phyloP scores from a whole-genome alignment of 2,888 invertebrate genomes.

The Conops quadrifasciatus region DNA sequence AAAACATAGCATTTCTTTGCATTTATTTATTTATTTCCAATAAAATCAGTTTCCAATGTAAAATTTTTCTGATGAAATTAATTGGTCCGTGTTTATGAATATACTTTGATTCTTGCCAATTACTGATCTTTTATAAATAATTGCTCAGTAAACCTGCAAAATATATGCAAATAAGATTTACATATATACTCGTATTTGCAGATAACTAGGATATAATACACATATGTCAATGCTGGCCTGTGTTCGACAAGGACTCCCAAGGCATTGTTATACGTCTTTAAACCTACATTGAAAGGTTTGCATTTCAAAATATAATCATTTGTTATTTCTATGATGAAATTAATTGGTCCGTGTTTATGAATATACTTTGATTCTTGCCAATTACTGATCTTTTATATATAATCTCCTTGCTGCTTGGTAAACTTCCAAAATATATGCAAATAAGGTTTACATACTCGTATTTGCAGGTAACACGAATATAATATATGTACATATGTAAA shows the following conservation, averaged over 20 bases:
- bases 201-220: too few relatives aligned
- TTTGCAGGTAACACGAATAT: too few relatives aligned
- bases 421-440: conserved; percentile 6
- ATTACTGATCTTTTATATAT: conserved; percentile 44
- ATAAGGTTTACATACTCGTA: too few relatives aligned
- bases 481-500: too few relatives aligned
- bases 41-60: too few relatives aligned
- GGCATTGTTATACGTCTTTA: too few relatives aligned
- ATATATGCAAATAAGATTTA: neutral
- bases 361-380: conserved; percentile 50
- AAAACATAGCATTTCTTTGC: too few relatives aligned
- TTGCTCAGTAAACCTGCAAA: conserved; percentile 1
- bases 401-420: neutral
- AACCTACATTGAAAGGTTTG: too few relatives aligned
- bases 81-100: conserved; percentile 60
- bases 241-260: too few relatives aligned
- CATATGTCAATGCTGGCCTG: too few relatives aligned
- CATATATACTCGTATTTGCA: too few relatives aligned
- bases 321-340: conserved; percentile 42
- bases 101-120: conserved; percentile 51
- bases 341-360: conserved; percentile 60
- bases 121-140: conserved; percentile 42
- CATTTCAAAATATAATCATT: neutral
- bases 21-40: too few relatives aligned
- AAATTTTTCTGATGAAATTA: conserved; percentile 45